A percentile compares a stretch with the other conserved stretches of the same genome.
Conservation (phyloP, 2,113 vertebrate species). For the Prunella himalayana region DNA sequence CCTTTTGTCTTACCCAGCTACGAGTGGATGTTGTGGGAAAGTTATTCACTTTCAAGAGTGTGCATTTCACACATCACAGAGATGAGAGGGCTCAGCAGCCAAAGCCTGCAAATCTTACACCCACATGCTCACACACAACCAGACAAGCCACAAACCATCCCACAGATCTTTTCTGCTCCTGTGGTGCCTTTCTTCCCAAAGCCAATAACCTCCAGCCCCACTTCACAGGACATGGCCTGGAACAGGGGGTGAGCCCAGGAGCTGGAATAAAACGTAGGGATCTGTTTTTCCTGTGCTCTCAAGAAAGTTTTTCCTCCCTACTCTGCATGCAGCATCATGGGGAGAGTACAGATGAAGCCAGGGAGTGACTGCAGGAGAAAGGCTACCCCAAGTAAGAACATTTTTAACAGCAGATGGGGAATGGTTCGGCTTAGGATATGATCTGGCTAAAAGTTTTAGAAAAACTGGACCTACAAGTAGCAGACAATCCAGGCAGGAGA, state of each 20-base stretch:
- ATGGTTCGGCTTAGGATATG: neutral
- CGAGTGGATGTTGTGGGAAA: neutral
- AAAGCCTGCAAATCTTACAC: neutral
- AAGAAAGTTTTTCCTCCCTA: neutral
- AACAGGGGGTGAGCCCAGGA: rapidly evolving
- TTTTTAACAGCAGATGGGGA: neutral
- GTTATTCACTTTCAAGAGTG: neutral
- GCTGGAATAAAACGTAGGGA: neutral
- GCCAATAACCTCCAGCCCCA: neutral
- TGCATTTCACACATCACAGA: neutral
- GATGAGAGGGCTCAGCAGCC: neutral
- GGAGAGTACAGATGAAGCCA: neutral
- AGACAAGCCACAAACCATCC: neutral
- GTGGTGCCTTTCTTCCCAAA: neutral
- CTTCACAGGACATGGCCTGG: neutral
- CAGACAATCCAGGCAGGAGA: rapidly evolving
- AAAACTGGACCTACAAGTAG: neutral
- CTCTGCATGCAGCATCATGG: neutral
- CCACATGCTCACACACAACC: rapidly evolving
- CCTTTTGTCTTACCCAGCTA: neutral
- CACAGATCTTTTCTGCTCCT: neutral
- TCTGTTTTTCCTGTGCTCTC: neutral
- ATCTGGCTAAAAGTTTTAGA: neutral
- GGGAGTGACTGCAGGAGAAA: neutral
- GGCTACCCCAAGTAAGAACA: neutral